Evolutionary conservation across 1,140 invertebrate genomes (phyloP), one percentile per base, ranked within the genome.

Genomic region (Pogonomyrmex californicus): DNA sequence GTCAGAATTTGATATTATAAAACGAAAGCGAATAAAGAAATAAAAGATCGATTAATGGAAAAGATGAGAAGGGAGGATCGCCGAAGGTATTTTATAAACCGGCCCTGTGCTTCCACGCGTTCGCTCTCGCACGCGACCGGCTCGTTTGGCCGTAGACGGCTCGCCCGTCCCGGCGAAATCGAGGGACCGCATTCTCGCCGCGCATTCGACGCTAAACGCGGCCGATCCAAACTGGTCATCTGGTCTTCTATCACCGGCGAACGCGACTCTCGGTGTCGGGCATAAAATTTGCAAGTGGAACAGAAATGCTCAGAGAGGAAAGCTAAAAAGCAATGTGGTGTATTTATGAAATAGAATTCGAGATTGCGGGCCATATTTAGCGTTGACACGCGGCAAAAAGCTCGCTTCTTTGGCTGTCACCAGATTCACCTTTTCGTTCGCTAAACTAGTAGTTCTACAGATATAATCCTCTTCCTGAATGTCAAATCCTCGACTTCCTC

Each of bases 51-150:
- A 23, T 70, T 51, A 70, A 63, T 14, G 36, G 14, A n/a, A 36
- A 65, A 17, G 36, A 17, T 14, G 17, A 41, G 1, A 5, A 36
- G 4, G 12, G 5, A 56, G 33, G 60, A 30, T 36, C 14, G 33
- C 44, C 38, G 51, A 30, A 56, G 12, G 23, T 41, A 30, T 51
- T 44, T 41, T 30, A 5, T 9, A 77, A 44, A 41, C 62, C 58
- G 75, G 30, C 62, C 71, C 71, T 85, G 62, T 14, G 58, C 33
- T 10, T 44, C 54, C 66, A 63, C 70, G 71, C 70, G 49, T 70
- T 70, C 51, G 51, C 66, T 62, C 17, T 73, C 79, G 68, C 79
- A 75, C 79, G 79, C 79, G 79, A 83, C 79, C 79, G 68, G 79
- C 79, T 83, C 62, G 79, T 75, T 82, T 70, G 49, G 33, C 36